Evolutionary conservation across 1,140 invertebrate species (phyloP), one percentile per base, ranked within the genome.

Genomic region (Drosophila triauraria): DNA sequence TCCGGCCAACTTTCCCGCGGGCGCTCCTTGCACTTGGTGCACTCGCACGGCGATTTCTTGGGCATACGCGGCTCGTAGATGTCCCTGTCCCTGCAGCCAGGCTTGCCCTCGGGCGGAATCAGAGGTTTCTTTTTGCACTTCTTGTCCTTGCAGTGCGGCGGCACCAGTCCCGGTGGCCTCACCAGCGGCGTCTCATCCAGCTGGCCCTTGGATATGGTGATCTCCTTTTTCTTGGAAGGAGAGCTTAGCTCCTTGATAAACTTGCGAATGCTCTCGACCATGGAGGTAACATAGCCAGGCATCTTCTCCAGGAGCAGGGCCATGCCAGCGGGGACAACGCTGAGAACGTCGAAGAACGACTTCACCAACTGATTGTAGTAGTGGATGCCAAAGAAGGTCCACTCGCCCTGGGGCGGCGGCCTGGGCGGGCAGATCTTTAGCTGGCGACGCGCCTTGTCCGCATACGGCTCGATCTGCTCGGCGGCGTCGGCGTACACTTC

Each of bases 341-440:
- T 70, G 0, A 90, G 13, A 5, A 90, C 40, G 6, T 57, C 51
- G 13, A 79, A 81, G 9, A 82, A 30, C 0, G 70, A 25, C 9
- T 75, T 74, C 1, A 90, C 75, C 3, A 59, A 40, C 43, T 85
- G 20, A 32, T 90, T 90, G 42, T 90, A 90, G 54, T 58, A 82
- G 42, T 85, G 57, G 3, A 90, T 61, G 38, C 67, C 75, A 10
- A 85, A 57, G 47, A 62, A 90, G 0, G 62, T 8, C 59, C 50
- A 79, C 12, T 82, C 25, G 15, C 85, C 72, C 2, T 90, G 23
- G 1, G 85, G 67, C 2, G 85, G 85, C 4, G 82, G 44, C 6
- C 51, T 23, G 3, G 85, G 85, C 35, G 82, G 53, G 2, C 64
- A 44, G 27, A 88, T 63, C 2, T 78, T 75, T 0, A 84, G 44